Conservation (phyloP, 2,113 vertebrate genomes). For the Bothrops jararaca region DNA sequence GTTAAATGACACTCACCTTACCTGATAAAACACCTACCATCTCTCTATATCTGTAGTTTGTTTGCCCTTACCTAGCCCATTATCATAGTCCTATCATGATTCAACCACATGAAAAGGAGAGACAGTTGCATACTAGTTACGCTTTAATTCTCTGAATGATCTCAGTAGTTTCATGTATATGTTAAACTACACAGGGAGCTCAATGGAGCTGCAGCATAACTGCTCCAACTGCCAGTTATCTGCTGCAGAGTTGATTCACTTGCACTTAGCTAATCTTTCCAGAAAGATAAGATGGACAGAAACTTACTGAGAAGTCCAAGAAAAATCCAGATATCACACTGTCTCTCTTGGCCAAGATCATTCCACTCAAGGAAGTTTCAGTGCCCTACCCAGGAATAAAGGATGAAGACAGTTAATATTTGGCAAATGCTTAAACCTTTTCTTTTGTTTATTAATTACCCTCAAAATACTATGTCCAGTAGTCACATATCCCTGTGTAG, state of each 20-base stretch:
- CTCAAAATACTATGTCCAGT: neutral
- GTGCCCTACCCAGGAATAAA: neutral
- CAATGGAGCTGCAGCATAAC: neutral
- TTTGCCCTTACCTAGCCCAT: neutral
- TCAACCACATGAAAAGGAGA: neutral
- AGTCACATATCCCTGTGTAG: neutral
- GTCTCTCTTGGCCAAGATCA: neutral
- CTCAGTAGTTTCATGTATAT: neutral
- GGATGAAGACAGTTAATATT: neutral
- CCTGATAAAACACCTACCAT: neutral
- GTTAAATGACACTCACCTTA: neutral
- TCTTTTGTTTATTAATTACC: neutral
- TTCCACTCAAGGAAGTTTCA: neutral
- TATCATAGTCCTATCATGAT: neutral
- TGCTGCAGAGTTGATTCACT: neutral
- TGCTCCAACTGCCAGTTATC: neutral
- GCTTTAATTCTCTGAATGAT: neutral
- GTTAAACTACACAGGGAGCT: neutral
- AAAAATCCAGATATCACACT: neutral
- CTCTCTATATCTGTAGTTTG: neutral
- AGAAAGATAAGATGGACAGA: neutral
- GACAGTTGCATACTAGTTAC: neutral
- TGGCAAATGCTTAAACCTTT: neutral
- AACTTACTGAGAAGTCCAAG: neutral
- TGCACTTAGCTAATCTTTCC: neutral